Conservation (phyloP, 2,113 vertebrate species). For the Vombatus ursinus region DNA sequence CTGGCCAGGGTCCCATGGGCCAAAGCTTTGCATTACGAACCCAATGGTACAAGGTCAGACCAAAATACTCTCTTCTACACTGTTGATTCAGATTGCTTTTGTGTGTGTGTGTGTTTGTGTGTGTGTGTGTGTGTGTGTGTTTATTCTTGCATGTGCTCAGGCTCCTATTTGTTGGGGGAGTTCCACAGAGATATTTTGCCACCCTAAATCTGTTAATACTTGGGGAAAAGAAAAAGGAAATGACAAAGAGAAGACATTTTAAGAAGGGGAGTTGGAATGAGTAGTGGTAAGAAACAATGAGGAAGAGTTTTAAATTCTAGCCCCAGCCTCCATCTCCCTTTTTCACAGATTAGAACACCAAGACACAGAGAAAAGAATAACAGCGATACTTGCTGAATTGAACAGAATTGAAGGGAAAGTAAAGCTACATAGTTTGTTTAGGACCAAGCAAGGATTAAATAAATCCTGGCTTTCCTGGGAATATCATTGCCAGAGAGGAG, state of each 20-base stretch:
- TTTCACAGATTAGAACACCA: neutral
- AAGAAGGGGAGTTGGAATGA: constrained; percentile 19
- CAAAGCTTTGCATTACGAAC: neutral
- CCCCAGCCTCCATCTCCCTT: neutral
- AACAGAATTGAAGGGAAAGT: neutral
- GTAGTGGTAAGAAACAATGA: neutral
- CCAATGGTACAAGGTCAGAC: neutral
- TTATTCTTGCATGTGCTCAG: neutral
- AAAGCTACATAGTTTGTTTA: neutral
- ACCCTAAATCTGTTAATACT: constrained; percentile 51
- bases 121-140: neutral
- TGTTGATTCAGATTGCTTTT: neutral
- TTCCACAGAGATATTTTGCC: constrained; percentile 28
- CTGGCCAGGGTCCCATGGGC: neutral
- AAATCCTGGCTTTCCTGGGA: neutral
- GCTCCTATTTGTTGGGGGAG: constrained; percentile 12
- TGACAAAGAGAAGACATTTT: constrained; percentile 36
- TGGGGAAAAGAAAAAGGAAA: constrained; percentile 63
- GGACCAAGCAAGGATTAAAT: neutral
- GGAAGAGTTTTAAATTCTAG: constrained; percentile 65
- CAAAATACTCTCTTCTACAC: neutral
- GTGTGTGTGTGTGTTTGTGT: neutral
- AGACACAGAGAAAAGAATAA: neutral
- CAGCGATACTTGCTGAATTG: neutral
- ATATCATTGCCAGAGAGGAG: constrained; percentile 48